Base-by-base conservation (phyloP, 2,113 vertebrate genomes). In the Arizona elegans region DNA sequence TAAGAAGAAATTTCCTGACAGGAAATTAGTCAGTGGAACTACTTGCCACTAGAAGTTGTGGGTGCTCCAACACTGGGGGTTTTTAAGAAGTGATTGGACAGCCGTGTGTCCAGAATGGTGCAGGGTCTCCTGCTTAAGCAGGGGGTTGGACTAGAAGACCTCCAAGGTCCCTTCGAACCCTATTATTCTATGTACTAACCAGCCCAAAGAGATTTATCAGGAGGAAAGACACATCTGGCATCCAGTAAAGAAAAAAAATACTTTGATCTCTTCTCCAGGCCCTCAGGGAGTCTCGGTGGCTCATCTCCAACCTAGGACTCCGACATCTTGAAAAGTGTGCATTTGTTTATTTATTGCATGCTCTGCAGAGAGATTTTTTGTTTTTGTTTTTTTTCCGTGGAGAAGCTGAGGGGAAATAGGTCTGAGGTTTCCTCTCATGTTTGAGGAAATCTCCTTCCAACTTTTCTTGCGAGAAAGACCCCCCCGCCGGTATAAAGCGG, bases 261-360 rank as follows among this genome's bases (percentile, higher is more conserved):
- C 89, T 88, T 24, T 62, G 85, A 94, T 38, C 38, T 93, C 17
- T 52, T 13, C 54, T 1, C 17, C 10, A 43, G 0, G 81, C 55
- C 23, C 23, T 15, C 1, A 56, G 13, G 87, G 1, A 92, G 62
- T 93, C 87, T 89, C 90, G 89, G 3, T 88, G 33, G 3, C 65
- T n/a, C 29, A 70, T 70, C 65, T n/a, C 29, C 65, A 70, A 6
- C 11, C 65, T 10, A 92, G 89, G 88, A 58, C 15, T 43, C 92
- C 91, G 56, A 29, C 94, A 95, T 91, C 90, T 89, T 96, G 95
- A 91, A 95, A 96, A 95, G 91, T 59, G 91, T 96, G 1, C 38
- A 19, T 26, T 19, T 52, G 5, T 62, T 52, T 19, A 26, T 65
- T 65, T 70, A 94, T 94, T 89, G 87, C 92, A 85, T n/a, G 0